These are phyloP conservation scores for Phalacrocorax aristotelis DNA, from an alignment of 2,113 vertebrate genomes.

Conservation along the genomic window DNA sequence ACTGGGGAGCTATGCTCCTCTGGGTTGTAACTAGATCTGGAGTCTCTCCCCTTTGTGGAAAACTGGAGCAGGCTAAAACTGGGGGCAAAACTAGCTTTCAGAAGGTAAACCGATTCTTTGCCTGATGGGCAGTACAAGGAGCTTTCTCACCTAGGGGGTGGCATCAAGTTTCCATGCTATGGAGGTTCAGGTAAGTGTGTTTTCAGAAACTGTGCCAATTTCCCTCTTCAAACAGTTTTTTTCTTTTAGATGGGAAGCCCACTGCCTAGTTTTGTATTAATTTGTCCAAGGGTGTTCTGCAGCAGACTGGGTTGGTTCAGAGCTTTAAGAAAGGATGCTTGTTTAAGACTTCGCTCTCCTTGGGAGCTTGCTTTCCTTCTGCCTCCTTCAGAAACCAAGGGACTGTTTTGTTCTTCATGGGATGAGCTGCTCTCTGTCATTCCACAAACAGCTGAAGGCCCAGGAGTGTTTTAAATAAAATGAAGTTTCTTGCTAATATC, in stretches of 20 bases:
- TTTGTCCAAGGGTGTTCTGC: not conserved
- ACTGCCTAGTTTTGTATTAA: not conserved
- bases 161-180: not conserved
- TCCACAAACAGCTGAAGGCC: not conserved
- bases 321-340: not conserved
- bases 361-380: not conserved
- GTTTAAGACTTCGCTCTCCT: not conserved
- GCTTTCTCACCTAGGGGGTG: not conserved
- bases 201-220: not conserved
- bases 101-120: not conserved
- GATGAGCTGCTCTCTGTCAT: not conserved
- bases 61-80: not conserved
- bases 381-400: not conserved
- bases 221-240: not conserved
- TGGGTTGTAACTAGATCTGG: not conserved
- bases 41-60: not conserved
- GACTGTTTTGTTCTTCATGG: not conserved
- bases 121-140: not conserved
- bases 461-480: not conserved
- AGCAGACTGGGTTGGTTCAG: not conserved
- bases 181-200: not conserved
- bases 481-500: not conserved
- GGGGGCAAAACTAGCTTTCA: not conserved
- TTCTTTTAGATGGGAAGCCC: not conserved
- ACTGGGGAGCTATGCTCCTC: rapidly evolving